A percentile compares a stretch with the other conserved stretches of the same genome.
Conservation (phyloP, 2,797 vertebrate species). For the Rhinichthys osculus region DNA sequence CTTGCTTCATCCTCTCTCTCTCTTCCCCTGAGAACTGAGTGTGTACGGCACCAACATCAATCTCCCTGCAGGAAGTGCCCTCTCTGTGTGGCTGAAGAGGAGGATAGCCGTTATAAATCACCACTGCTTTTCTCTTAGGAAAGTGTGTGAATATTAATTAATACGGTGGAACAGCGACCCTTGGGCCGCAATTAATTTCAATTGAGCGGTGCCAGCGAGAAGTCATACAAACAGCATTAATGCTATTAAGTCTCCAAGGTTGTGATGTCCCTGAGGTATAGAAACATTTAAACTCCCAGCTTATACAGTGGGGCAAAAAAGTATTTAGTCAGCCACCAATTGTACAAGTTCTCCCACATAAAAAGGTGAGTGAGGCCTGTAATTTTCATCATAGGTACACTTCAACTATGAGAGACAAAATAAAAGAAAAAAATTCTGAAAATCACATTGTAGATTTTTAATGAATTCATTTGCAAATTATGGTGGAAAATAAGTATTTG, state of each 20-base stretch:
- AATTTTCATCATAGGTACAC: too few relatives aligned
- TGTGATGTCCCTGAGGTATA: not conserved
- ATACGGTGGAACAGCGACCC: slow-evolving; percentile 29
- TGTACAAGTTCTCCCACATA: too few relatives aligned
- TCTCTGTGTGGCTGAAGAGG: not conserved
- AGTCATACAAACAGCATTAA: slow-evolving; percentile 23
- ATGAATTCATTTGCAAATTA: too few relatives aligned
- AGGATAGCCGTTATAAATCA: slow-evolving; percentile 8
- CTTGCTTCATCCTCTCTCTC: slow-evolving; percentile 22
- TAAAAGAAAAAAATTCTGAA: too few relatives aligned
- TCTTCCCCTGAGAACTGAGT: not conserved
- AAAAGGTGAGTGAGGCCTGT: too few relatives aligned
- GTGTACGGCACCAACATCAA: not conserved
- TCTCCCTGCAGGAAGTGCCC: slow-evolving; percentile 15
- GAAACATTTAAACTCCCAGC: not conserved
- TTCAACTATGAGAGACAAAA: too few relatives aligned
- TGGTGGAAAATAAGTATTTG: too few relatives aligned
- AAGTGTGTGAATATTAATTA: slow-evolving; percentile 43
- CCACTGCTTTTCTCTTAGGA: slow-evolving; percentile 2
- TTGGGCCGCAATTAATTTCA: slow-evolving; percentile 22
- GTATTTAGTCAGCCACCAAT: too few relatives aligned
- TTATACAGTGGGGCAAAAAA: not conserved
- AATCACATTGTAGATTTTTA: too few relatives aligned
- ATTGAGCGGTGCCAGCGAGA: not conserved
- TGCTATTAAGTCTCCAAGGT: slow-evolving; percentile 20